A percentile compares a stretch with the other conserved stretches of the same genome.
These are phyloP conservation scores for Tarsius wallacei DNA, from an alignment of 2,797 vertebrate species.

Conservation along the genomic window DNA sequence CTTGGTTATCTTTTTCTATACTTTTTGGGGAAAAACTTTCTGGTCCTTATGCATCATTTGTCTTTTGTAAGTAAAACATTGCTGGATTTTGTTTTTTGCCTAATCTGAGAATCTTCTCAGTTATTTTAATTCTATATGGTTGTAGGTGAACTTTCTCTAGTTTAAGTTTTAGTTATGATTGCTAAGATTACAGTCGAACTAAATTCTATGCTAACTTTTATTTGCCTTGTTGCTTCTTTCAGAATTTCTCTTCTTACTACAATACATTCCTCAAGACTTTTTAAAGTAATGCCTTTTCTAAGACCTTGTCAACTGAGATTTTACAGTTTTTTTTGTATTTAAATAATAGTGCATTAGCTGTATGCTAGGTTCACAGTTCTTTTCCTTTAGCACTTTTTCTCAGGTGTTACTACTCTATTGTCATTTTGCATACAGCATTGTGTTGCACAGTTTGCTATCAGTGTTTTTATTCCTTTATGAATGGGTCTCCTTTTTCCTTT, in stretches of 20 bases:
- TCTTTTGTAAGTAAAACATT: constrained; percentile 10
- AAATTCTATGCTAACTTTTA: background rate
- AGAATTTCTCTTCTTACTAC: constrained; percentile 18
- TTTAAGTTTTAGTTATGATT: constrained; percentile 16
- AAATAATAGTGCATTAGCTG: constrained; percentile 4
- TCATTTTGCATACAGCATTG: background rate
- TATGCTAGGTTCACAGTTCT: background rate
- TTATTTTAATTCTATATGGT: background rate
- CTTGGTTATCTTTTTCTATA: background rate
- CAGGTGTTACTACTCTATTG: background rate
- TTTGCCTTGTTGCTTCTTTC: constrained; percentile 19
- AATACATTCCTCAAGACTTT: background rate
- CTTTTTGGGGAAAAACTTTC: constrained; percentile 17
- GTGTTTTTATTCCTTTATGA: background rate
- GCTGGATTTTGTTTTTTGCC: background rate
- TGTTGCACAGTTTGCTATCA: background rate
- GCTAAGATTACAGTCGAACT: background rate
- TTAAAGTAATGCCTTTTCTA: constrained; percentile 41
- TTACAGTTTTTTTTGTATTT: constrained; percentile 13
- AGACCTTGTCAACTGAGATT: background rate
- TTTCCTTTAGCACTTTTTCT: background rate
- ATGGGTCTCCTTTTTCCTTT: constrained; percentile 28
- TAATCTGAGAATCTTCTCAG: background rate
- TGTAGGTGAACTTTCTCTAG: background rate
- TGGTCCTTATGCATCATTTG: constrained; percentile 24